Evolutionary conservation across 2,888 invertebrate genomes (phyloP), one percentile per base, ranked within the genome.

Genomic region (Drosophila koepferae): DNA sequence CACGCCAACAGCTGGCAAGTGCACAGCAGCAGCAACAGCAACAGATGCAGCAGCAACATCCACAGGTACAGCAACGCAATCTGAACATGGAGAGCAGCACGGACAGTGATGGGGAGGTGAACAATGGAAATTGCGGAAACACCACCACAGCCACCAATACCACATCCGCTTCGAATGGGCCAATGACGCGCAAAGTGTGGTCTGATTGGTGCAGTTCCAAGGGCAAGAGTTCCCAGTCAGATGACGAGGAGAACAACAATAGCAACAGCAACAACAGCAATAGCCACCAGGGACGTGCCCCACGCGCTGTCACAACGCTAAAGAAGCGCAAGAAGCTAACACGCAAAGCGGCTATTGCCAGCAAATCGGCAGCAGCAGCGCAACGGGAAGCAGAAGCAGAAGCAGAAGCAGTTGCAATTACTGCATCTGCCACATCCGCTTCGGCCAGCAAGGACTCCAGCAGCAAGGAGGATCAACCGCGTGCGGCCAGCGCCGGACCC

Each of bases 111-210:
- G 86, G 84, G 23, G 92, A 92, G 54, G 89, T 81, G 16, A 79
- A 80, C 38, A 85, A 87, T 62, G 83, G 81, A 0, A 88, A 84
- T 74, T 86, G 91, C 5, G 88, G 83, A 34, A 82, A 75, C 51
- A 77, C 74, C 31, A 77, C 85, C 9, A 86, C 85, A 16, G 43
- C 80, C 20, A 82, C 81, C 9, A 82, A 78, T 16, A 61, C 84
- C 38, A 83, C 81, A 9, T 89, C 82, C 16, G 72, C 74, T 7
- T 82, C 86, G 38, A 86, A 85, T 58, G 90, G 90, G n/a, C 95
- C 96, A 4, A 96, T 96, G 31, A 96, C 96, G 9, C 94, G 96
- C 23, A 94, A 95, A 79, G 96, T 96, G 54, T 97, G 96, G 96
- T 95, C 95, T 6, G 96, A 96, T 91, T 96, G 95, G 94, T 95